These are phyloP conservation scores for Diploptera punctata DNA, from an alignment of 2,888 invertebrate genomes.

Conservation along the genomic window DNA sequence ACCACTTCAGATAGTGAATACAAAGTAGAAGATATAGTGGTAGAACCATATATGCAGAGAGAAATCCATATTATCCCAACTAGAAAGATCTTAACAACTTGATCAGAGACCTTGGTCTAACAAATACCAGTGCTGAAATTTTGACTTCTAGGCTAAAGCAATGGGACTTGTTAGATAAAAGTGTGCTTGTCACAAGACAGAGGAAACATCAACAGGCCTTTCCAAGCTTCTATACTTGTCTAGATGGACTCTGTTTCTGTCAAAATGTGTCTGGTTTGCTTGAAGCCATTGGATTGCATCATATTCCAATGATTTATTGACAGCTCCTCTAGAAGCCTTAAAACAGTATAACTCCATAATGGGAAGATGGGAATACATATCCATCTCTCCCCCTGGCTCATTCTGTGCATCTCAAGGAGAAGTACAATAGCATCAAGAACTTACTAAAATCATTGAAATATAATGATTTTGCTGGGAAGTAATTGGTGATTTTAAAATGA, in stretches of 20 bases:
- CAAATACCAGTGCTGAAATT: no score
- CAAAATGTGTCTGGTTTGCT: no score
- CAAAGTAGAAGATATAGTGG: background rate
- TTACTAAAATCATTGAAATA: background rate
- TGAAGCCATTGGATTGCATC: background rate
- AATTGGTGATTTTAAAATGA: no score
- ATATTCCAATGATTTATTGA: background rate
- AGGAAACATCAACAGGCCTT: no score
- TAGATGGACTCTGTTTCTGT: no score
- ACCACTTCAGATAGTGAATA: background rate
- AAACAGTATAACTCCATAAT: background rate
- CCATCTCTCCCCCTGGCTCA: constrained; percentile 4
- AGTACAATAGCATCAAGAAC: background rate
- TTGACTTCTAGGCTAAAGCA: no score
- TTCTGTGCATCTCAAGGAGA: background rate
- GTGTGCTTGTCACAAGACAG: no score
- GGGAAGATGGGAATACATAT: constrained; percentile 7
- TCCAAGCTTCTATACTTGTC: no score
- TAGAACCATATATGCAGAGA: background rate
- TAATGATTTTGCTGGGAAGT: background rate
- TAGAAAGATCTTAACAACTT: background rate
- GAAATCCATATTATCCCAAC: background rate
- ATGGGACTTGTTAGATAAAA: no score
- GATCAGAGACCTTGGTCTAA: no score
- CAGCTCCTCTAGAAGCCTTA: background rate